Base-by-base conservation (phyloP, 2,797 vertebrate species). In the Sebastes flavidus region DNA sequence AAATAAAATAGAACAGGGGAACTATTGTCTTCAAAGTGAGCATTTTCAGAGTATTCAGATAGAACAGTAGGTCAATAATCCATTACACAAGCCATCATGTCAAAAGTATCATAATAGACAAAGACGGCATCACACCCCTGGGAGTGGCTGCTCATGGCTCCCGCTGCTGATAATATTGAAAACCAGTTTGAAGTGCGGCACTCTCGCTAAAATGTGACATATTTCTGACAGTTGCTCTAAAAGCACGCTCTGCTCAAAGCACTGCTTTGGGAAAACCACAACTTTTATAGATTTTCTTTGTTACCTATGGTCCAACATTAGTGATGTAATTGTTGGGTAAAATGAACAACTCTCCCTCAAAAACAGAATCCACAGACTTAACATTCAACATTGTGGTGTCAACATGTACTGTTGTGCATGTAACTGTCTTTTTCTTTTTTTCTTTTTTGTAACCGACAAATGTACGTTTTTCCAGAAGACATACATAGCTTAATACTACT, bases 1-100 rank as follows among this genome's bases (percentile, higher is more conserved):
- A 82, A 86, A 83, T 65, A 54, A 77, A 86, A 83, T 16, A 46
- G 49, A 78, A 68, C 55, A 73, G 22, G 49, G 67, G 29, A 72
- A 66, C 67, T 25, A 38, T 38, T 78, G 75, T 82, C 52, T 77
- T 91, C 78, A 88, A 83, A 89, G 74, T 49, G 69, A 82, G 29
- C 29, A 58, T 79, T 87, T 88, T 90, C 42, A 56, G 60, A 81
- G 72, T 86, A 85, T 89, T 89, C 75, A 54, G 11, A 66, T n/a
- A 65, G 85, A 91, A 83, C 70, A 87, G 81, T 65, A 59, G 82
- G 83, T 83, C 88, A 92, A 87, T 86, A 91, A 91, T 88, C 86
- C 75, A 87, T 91, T 90, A 85, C 77, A 73, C 58, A 71, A 80
- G 78, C 76, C 68, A 79, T 87, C 72, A 67, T 88, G 83, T 90